Evolutionary conservation across 2,888 invertebrate species (phyloP).

Genomic region (Clusia tigrina): DNA sequence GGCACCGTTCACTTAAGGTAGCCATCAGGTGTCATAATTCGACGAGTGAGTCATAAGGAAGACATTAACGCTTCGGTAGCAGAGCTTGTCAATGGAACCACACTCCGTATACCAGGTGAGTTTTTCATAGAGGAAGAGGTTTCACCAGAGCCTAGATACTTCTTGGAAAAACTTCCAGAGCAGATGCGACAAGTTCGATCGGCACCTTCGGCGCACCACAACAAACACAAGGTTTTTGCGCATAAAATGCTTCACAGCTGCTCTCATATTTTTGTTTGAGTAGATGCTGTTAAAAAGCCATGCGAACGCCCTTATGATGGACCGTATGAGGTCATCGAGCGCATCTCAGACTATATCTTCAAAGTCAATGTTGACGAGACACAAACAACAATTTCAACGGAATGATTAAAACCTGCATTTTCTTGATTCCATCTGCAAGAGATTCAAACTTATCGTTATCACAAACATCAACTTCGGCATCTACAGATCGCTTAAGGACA

Average conservation of each 20-base stretch:
- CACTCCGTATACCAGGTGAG: constrained; percentile 43
- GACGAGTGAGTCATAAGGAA: constrained; percentile 43
- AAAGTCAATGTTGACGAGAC: no score
- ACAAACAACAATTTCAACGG: no score
- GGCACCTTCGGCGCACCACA: constrained; percentile 27
- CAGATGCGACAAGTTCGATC: constrained; percentile 26
- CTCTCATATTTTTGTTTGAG: constrained; percentile 29
- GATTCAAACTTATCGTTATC: no score
- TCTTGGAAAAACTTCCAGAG: constrained; percentile 26
- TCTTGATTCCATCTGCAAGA: no score
- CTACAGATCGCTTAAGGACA: no score
- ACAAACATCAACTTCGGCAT: no score
- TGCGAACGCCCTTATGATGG: constrained; percentile 31
- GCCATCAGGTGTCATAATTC: constrained; percentile 41
- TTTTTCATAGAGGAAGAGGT: constrained; percentile 30
- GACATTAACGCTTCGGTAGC: constrained; percentile 46
- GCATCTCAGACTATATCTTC: no score
- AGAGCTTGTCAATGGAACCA: constrained; percentile 49
- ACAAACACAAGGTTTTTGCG: constrained; percentile 18
- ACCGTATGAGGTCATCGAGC: constrained; percentile 30
- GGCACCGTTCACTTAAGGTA: constrained; percentile 57
- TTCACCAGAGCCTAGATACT: constrained; percentile 12
- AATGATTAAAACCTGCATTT: no score
- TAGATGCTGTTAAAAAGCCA: constrained; percentile 29
- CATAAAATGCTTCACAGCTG: constrained; percentile 29